A percentile compares a stretch with the other conserved stretches of the same genome.
Evolutionary conservation across 2,888 invertebrate genomes (phyloP).

Genomic region (Itoplectis maculator): DNA sequence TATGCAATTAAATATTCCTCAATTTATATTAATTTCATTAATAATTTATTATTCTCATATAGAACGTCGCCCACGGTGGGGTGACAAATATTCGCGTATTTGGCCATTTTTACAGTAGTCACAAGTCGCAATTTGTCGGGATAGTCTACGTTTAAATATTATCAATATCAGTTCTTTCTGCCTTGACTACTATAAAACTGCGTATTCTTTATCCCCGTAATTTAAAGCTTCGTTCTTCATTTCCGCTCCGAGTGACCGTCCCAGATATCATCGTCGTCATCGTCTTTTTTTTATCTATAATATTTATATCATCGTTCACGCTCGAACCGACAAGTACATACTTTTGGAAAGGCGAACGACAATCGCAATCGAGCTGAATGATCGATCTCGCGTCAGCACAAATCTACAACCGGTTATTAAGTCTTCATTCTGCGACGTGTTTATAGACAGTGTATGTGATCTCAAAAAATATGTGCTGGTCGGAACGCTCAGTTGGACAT

Average conservation of each 20-base stretch:
- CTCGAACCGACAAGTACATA: constrained; percentile 65
- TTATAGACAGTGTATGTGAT: constrained; percentile 48
- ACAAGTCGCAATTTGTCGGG: constrained; percentile 81
- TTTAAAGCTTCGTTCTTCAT: constrained; percentile 84
- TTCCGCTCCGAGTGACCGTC: constrained; percentile 70
- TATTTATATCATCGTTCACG: constrained; percentile 63
- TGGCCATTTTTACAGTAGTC: constrained; percentile 84
- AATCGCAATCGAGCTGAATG: not conserved
- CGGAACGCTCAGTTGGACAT: constrained; percentile 79
- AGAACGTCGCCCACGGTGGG: constrained; percentile 80
- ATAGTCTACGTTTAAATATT: constrained; percentile 82
- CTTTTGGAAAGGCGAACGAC: constrained; percentile 52
- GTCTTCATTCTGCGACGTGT: constrained; percentile 24
- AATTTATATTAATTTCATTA: constrained; percentile 85
- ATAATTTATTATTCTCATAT: constrained; percentile 84
- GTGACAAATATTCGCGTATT: constrained; percentile 82
- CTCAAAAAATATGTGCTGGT: constrained; percentile 77
- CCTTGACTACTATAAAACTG: constrained; percentile 84
- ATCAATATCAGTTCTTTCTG: constrained; percentile 87
- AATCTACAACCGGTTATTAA: constrained; percentile 58
- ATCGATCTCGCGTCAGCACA: constrained; percentile 25
- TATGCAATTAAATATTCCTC: constrained; percentile 84
- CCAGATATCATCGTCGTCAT: constrained; percentile 59
- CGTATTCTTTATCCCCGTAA: constrained; percentile 80
- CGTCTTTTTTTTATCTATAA: constrained; percentile 41